Conservation (phyloP, 1,140 invertebrate genomes). For the Panonychus citri region DNA sequence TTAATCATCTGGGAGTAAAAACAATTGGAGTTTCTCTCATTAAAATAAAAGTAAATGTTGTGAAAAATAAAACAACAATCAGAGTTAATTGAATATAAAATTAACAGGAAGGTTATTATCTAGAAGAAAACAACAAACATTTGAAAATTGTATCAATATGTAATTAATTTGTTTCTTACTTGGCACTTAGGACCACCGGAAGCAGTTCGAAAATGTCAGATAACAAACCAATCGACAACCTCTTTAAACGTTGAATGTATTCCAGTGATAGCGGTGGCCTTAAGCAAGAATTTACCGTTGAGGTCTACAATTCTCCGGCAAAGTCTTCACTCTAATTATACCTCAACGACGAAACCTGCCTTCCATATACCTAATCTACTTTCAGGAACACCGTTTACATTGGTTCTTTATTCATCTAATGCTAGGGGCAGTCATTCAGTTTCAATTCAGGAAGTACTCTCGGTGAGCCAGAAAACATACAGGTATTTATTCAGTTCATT, state of each 20-base stretch:
- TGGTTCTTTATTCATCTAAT: constrained; percentile 15
- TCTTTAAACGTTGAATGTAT: constrained; percentile 47
- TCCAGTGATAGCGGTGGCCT: constrained; percentile 55
- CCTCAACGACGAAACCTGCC: constrained; percentile 15
- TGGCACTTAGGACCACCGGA: constrained; percentile 42
- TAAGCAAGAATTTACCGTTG: constrained; percentile 52
- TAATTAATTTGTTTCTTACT: neutral
- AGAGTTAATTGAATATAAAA: no score
- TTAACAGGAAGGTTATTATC: no score
- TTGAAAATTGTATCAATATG: no score
- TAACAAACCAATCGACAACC: constrained; percentile 56
- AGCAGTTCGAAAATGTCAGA: constrained; percentile 53
- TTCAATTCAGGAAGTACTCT: constrained; percentile 10
- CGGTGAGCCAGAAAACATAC: constrained; percentile 1
- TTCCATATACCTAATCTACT: constrained; percentile 14
- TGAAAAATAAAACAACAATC: no score
- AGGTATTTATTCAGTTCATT: neutral
- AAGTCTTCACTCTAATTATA: constrained; percentile 10
- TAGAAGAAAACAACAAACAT: no score
- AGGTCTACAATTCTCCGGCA: constrained; percentile 36
- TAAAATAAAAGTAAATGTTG: no score
- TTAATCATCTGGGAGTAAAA: no score
- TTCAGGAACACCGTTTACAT: constrained; percentile 13
- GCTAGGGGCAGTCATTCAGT: constrained; percentile 13
- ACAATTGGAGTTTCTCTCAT: no score